Evolutionary conservation across 2,888 invertebrate genomes (phyloP), one percentile per base, ranked within the genome.

Genomic region (Thereva unica): DNA sequence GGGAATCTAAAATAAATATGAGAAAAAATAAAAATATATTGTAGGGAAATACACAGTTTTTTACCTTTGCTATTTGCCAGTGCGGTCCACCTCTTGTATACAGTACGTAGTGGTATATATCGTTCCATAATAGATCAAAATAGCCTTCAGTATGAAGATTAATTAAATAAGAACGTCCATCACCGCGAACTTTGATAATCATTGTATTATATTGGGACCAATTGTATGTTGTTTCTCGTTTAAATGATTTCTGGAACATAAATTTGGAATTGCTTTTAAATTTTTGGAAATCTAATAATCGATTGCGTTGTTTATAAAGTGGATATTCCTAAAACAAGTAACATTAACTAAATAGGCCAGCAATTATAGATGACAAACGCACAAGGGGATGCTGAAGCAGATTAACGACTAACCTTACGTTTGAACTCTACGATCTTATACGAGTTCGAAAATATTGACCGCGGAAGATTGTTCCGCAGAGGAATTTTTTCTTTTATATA

Each of bases 61-160:
- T 76, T 81, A 93, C 93, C 85, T 89, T 93, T 37, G 90, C 87
- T 69, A 87, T 82, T 83, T 99, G 98, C 99, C 99, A 99, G 78
- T 99, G 97, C 0, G 99, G 99, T 0, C 98, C 97, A 45, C 99
- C 99, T 80, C 97, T 87, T 0, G 99, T 99, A 77, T 88, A 94
- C 4, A 99, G 81, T 0, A 90, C 87, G 80, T 90, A 97, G 74
- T 90, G 88, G 78, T 90, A 95, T 10, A 91, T 85, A 79, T 97
- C 95, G 78, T 93, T 89, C 93, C 93, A 95, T n/a, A 86, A 84
- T 38, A 95, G 80, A 78, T 98, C 97, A 75, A 86, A 91, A 72
- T 86, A 86, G 2, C 91, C 92, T 74, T 89, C 87, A 0, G 87
- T 85, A 55, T 88, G 85, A 61, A 98, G 81, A 79, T 93, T 92